phyloP scores from a whole-genome alignment of 2,113 vertebrate genomes.

The Petaurus breviceps region DNA sequence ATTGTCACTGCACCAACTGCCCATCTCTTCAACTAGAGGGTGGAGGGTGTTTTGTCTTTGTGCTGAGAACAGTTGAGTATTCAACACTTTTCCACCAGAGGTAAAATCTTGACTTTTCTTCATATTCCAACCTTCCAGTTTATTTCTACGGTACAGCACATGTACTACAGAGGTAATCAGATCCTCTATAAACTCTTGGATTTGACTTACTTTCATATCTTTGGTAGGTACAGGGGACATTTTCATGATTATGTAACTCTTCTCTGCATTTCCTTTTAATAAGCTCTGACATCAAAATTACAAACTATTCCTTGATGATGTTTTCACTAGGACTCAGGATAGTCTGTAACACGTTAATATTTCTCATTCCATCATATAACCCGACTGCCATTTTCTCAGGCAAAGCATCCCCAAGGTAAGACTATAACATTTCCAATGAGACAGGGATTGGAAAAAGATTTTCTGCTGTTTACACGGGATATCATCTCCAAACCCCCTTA shows the following conservation, averaged over 20 bases:
- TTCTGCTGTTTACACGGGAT: slow-evolving; percentile 14
- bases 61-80: slow-evolving; percentile 89
- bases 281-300: slow-evolving; percentile 87
- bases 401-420: slow-evolving; percentile 77
- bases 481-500: slow-evolving; percentile 60
- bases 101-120: slow-evolving; percentile 82
- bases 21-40: neutral
- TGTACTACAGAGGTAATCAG: slow-evolving; percentile 88
- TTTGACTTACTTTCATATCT: slow-evolving; percentile 83
- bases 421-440: slow-evolving; percentile 87
- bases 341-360: slow-evolving; percentile 75
- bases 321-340: slow-evolving; percentile 20
- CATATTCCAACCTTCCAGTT: slow-evolving; percentile 88
- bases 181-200: slow-evolving; percentile 93
- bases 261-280: slow-evolving; percentile 91
- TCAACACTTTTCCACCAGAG: slow-evolving; percentile 84
- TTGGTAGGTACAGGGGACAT: slow-evolving; percentile 84
- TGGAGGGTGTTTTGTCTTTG: slow-evolving; percentile 87
- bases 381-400: slow-evolving; percentile 86
- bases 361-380: slow-evolving; percentile 85
- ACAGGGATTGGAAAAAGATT: slow-evolving; percentile 56
- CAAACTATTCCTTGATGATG: slow-evolving; percentile 87
- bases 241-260: slow-evolving; percentile 86
- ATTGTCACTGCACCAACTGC: slow-evolving; percentile 79
- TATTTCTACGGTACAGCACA: slow-evolving; percentile 85